Evolutionary conservation across 35 echinoderm and acorn worm species (phyloP).

Genomic region (Stichopus chloronotus): DNA sequence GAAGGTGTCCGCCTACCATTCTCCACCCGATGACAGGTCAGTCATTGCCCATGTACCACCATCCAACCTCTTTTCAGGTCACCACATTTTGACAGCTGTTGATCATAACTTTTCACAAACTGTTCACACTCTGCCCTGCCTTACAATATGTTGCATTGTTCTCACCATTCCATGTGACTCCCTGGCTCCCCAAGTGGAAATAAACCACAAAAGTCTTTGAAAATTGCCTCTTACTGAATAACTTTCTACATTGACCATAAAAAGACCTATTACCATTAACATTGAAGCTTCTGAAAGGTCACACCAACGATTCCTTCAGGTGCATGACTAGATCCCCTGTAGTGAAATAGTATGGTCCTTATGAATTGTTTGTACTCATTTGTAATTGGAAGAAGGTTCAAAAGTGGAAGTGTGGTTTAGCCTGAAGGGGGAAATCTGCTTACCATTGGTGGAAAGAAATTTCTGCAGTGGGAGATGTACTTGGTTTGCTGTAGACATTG

Average conservation of each 20-base stretch:
- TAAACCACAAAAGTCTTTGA: conserved; percentile 27
- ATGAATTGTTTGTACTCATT: conserved; percentile 43
- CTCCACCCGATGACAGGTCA: background rate
- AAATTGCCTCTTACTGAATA: conserved; percentile 17
- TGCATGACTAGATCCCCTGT: background rate
- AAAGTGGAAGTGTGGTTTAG: conserved; percentile 49
- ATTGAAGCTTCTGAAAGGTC: background rate
- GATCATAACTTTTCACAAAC: conserved; percentile 45
- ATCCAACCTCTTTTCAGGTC: conserved; percentile 1
- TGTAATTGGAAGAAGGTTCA: conserved; percentile 46
- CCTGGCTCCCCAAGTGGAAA: conserved; percentile 8
- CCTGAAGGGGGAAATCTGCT: conserved; percentile 20
- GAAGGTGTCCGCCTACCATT: background rate
- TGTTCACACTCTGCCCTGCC: conserved; percentile 8
- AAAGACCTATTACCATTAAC: background rate
- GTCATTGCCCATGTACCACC: conserved; percentile 18
- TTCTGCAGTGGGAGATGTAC: too few species aligned
- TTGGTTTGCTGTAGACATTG: too few species aligned
- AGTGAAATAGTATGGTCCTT: conserved; percentile 30
- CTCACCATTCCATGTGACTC: conserved; percentile 21
- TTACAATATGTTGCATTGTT: conserved; percentile 39
- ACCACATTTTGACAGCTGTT: conserved; percentile 54
- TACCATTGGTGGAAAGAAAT: too few species aligned
- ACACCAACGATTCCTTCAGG: conserved; percentile 7
- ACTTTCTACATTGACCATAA: background rate